Evolutionary conservation across 1,140 invertebrate genomes (phyloP), one percentile per base, ranked within the genome.

Genomic region (Chironomus tepperi): DNA sequence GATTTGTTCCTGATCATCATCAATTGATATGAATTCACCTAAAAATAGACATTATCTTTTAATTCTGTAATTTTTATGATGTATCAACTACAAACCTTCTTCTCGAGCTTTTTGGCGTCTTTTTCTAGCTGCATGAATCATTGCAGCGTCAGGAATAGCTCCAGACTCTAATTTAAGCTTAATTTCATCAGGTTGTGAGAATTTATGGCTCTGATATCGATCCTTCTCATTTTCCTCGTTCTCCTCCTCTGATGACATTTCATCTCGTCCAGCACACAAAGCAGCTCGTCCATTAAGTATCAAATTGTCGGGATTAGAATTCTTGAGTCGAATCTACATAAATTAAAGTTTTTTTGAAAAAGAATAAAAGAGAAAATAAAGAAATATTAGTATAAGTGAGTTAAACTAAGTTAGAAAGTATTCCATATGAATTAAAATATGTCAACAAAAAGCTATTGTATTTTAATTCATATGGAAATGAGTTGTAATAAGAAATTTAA

Each of bases 111-210:
- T 89, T 84, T 98, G 95, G 78, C 96, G 86, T 76, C 92, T 89
- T 84, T 98, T 98, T 77, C 96, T 87, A 19, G 95, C 94, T 75
- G 94, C 93, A 84, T 98, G 96, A 81, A 98, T 98, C 85, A 96
- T 92, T 57, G 94, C 95, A 9, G 96, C 95, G 87, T 98, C 95
- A 18, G 96, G 96, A 79, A 98, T 98, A 78, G 90, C 89, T 73
- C 96, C 96, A 83, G 89, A 91, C 84, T 93, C 89, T 75, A 94
- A 79, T 75, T 91, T 84, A 78, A 87, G 84, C 79, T 90, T 90
- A 74, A 91, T 84, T 77, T 88, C 87, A 77, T 91, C 89, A 7
- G 89, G 85, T 78, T 86, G 87, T 74, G 86, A 85, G 81, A 90
- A 90, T 77, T 83, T 84, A 81, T 89, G 88, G 74, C 75, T 78